Base-by-base conservation (phyloP, 1,140 invertebrate genomes). In the Rhagoletis pomonella region DNA sequence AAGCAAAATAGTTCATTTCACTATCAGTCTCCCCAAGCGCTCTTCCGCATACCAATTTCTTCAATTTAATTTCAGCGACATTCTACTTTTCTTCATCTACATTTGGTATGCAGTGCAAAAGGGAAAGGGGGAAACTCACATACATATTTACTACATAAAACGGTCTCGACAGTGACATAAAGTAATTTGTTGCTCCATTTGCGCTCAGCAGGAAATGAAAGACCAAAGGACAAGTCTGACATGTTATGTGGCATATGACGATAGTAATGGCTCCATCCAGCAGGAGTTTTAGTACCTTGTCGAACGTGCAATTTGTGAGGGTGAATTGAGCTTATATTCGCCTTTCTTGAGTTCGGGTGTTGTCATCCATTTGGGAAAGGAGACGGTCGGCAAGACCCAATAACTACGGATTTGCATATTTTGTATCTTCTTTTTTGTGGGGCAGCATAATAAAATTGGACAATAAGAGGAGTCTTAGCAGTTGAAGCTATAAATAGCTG, bases 141-240 rank as follows among this genome's bases (percentile, higher is more conserved):
- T 17, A 77, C 12, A 50, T n/a, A 44, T n/a, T 73, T 10, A 39
- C 4, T n/a, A 17, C 14, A n/a, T 12, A 17, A 44, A 42, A 3
- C 44, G 12, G 12, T 73, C 44, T 47, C 42, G 47, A 81, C 50
- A 55, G 1, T 55, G 6, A 42, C 73, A 81, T n/a, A 9, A n/a
- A 81, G 47, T 81, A 47, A 81, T 81, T 81, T 81, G 73, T 47
- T 81, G 73, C 73, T 81, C 42, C 47, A 55, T 81, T 81, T 81
- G 47, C 42, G 17, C n/a, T 2, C 47, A 55, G 12, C 50, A 44
- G 73, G 73, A 81, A 81, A 81, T 81, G 47, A 81, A 81, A 81
- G 47, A n/a, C 47, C 47, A 81, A 81, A 81, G 47, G 50, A 81
- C 73, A 81, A 55, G 73, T 14, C 47, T 55, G 73, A 19, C 73